phyloP scores from a whole-genome alignment of 2,797 vertebrate species.

The Hirundo rustica region DNA sequence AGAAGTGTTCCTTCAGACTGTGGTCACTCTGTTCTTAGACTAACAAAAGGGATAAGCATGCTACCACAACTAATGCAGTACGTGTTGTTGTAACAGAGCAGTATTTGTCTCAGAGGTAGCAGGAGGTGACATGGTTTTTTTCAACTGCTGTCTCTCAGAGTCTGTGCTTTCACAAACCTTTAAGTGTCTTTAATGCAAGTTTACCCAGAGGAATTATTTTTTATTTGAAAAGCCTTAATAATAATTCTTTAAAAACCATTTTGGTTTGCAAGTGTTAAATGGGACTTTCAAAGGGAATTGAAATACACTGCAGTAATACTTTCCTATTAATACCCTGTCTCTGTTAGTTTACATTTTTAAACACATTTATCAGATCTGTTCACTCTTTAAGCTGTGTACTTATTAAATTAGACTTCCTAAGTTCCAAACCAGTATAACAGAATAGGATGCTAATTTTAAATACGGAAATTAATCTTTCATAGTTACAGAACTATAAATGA shows the following conservation, averaged over 20 bases:
- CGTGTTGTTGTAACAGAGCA: not conserved
- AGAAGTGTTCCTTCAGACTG: constrained; percentile 18
- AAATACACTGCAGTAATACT: not conserved
- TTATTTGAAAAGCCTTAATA: constrained; percentile 72
- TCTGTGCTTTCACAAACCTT: constrained; percentile 52
- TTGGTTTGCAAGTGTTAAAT: not conserved
- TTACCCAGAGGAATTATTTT: constrained; percentile 20
- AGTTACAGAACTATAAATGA: not conserved
- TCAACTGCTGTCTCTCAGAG: constrained; percentile 46
- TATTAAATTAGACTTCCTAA: constrained; percentile 2
- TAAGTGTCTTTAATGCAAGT: constrained; percentile 67
- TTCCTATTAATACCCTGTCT: not conserved
- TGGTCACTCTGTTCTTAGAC: not conserved
- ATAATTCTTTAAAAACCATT: not conserved
- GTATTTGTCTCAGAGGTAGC: constrained; percentile 36
- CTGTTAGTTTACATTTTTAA: not conserved
- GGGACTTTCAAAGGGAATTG: constrained; percentile 27
- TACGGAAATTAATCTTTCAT: not conserved
- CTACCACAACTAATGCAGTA: not conserved
- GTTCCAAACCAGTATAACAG: not conserved
- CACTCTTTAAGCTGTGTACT: not conserved
- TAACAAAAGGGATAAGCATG: not conserved
- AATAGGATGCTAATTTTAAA: constrained; percentile 6
- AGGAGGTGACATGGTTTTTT: not conserved
- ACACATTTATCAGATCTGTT: not conserved